Percentiles rank a stretch among this genome's conserved stretches.
These are phyloP conservation scores for Burhinus bistriatus DNA, from an alignment of 2,113 vertebrate species.

Conservation along the genomic window DNA sequence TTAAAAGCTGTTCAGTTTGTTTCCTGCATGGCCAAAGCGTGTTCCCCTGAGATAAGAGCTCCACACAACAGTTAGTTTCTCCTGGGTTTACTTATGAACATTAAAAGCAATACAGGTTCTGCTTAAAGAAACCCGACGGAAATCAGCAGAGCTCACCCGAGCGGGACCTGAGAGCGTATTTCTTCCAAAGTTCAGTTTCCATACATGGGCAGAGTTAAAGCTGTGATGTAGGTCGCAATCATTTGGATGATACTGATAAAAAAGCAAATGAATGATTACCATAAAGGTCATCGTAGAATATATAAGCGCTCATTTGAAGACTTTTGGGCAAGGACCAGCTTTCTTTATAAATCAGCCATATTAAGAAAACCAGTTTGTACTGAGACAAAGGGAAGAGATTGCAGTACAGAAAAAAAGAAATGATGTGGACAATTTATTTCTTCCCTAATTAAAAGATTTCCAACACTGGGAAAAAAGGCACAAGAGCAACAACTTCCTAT, in stretches of 20 bases:
- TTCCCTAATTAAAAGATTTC: background rate
- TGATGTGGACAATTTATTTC: background rate
- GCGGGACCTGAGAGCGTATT: rapidly evolving
- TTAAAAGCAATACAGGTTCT: background rate
- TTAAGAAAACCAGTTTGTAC: background rate
- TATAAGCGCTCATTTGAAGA: background rate
- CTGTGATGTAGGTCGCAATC: background rate
- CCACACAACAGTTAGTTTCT: background rate
- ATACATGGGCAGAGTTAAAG: background rate
- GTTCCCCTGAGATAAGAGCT: background rate
- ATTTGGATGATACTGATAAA: background rate
- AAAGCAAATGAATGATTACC: background rate
- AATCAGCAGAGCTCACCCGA: background rate
- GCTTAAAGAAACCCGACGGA: background rate
- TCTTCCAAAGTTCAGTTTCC: constrained; percentile 27
- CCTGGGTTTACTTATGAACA: background rate
- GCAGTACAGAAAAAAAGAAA: background rate
- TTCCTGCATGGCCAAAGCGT: background rate
- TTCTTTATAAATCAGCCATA: background rate
- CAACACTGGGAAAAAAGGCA: background rate
- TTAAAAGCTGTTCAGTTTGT: background rate
- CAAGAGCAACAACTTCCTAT: background rate
- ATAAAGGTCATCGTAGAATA: background rate
- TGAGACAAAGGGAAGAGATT: background rate
- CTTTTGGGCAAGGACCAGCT: background rate